A percentile compares a stretch with the other conserved stretches of the same genome.
phyloP scores from a whole-genome alignment of 2,113 vertebrate genomes.

The Prietella phreatophila region DNA sequence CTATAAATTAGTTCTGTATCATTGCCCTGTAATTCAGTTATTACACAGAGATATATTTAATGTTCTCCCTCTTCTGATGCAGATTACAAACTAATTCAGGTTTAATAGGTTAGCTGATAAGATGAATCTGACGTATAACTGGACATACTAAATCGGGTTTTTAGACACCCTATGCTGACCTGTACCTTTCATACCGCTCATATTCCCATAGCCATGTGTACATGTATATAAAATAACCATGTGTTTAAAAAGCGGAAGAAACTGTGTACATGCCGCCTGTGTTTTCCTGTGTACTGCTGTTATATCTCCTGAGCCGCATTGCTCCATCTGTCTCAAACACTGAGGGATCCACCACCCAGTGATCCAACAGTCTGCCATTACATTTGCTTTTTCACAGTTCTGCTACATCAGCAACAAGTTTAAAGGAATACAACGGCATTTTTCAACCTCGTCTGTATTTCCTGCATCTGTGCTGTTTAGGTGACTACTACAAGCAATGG shows the following conservation, averaged over 20 bases:
- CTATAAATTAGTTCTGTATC: not conserved
- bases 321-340: conserved; percentile 59
- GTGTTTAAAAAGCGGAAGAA: not conserved
- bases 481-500: not conserved
- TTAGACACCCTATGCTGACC: not conserved
- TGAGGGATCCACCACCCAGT: conserved; percentile 44
- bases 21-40: not conserved
- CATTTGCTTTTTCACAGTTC: not conserved
- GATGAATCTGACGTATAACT: not conserved
- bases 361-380: conserved; percentile 47
- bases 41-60: too few relatives aligned
- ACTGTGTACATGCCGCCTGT: not conserved
- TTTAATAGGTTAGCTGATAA: not conserved
- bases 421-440: not conserved
- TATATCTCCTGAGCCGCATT: conserved; percentile 33
- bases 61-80: not conserved
- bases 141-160: not conserved
- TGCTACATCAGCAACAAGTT: not conserved
- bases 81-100: not conserved
- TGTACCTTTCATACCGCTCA: not conserved
- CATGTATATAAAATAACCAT: not conserved
- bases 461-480: not conserved
- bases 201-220: not conserved
- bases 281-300: conserved; percentile 13
- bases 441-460: not conserved